Evolutionary conservation across 2,888 invertebrate species (phyloP).

Genomic region (Portevinia maculata): DNA sequence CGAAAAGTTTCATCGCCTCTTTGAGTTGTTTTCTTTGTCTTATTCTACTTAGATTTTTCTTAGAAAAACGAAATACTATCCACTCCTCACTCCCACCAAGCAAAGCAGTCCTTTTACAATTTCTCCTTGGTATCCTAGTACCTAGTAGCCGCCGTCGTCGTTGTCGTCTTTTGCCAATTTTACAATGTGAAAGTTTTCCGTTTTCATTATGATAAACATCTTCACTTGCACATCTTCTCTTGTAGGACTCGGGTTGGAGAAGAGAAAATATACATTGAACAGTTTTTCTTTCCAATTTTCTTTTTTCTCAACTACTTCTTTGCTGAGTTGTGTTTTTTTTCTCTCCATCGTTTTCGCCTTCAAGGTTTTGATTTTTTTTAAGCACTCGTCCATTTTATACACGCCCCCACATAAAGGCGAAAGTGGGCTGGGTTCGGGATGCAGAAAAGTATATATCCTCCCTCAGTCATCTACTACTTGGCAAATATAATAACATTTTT

Average conservation of each 20-base stretch:
- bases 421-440: neutral
- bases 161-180: constrained; percentile 68
- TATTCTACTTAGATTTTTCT: constrained; percentile 9
- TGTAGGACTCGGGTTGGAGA: constrained; percentile 7
- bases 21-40: constrained; percentile 43
- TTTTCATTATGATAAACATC: constrained; percentile 74
- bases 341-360: constrained; percentile 31
- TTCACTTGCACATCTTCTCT: constrained; percentile 52
- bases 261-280: constrained; percentile 66
- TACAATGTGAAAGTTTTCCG: constrained; percentile 74
- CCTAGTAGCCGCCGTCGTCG: constrained; percentile 1
- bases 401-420: constrained; percentile 34
- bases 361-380: constrained; percentile 49
- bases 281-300: constrained; percentile 25
- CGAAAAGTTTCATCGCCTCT: constrained; percentile 69
- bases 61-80: constrained; percentile 23
- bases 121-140: too few species aligned
- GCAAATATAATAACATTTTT: constrained; percentile 65
- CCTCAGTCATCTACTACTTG: constrained; percentile 44
- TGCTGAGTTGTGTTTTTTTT: constrained; percentile 14
- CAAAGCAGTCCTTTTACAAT: constrained; percentile 15
- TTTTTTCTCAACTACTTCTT: constrained; percentile 39
- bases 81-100: neutral
- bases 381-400: constrained; percentile 40
- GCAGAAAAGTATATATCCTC: constrained; percentile 15